Percentiles rank a stretch among this genome's conserved stretches.
Conservation (phyloP, 2,113 vertebrate genomes). For the Phalacrocorax brasilianus region DNA sequence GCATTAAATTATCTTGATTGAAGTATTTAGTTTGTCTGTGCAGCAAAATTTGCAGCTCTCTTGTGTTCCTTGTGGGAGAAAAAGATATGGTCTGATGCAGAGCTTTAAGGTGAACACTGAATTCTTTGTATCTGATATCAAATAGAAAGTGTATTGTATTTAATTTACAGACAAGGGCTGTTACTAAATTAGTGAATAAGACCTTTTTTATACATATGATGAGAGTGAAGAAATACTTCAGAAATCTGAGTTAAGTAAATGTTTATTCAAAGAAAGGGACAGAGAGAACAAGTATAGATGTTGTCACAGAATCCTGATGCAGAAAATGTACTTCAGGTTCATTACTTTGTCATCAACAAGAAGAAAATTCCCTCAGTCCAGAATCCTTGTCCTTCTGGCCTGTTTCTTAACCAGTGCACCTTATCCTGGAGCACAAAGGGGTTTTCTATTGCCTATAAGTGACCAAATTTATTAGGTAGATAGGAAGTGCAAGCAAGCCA, state of each 20-base stretch:
- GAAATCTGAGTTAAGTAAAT: not conserved
- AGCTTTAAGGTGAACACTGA: not conserved
- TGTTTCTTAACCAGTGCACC: not conserved
- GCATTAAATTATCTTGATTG: not conserved
- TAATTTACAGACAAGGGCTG: not conserved
- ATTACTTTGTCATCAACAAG: not conserved
- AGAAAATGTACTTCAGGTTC: not conserved
- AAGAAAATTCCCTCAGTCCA: not conserved
- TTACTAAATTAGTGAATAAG: not conserved
- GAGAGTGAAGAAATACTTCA: not conserved
- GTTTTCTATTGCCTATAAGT: not conserved
- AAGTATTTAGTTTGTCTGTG: not conserved
- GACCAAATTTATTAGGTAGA: not conserved
- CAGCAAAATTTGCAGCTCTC: not conserved
- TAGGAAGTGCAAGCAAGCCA: not conserved
- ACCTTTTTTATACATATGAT: not conserved
- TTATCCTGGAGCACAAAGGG: not conserved
- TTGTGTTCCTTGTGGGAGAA: not conserved
- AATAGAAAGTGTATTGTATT: not conserved
- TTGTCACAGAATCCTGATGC: not conserved
- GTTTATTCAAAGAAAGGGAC: not conserved
- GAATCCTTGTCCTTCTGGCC: not conserved
- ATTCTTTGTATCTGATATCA: not conserved
- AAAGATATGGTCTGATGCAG: not conserved
- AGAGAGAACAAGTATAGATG: not conserved